Evolutionary conservation across 2,888 invertebrate genomes (phyloP).

Genomic region (Cephus nigrinus): DNA sequence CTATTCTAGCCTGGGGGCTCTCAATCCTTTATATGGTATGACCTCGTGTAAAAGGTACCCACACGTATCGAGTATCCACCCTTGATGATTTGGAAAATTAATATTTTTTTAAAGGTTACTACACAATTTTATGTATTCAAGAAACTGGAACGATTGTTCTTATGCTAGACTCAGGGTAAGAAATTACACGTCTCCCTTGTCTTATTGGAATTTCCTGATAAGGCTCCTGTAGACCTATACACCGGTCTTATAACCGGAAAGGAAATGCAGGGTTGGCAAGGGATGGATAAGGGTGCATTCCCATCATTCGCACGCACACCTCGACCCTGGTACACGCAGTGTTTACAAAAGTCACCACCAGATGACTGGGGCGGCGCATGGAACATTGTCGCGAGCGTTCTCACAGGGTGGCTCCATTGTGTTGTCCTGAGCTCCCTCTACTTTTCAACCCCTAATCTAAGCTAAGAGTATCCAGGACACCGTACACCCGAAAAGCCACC

Average conservation of each 20-base stretch:
- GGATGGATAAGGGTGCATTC: conserved; percentile 19
- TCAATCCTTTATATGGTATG: background rate
- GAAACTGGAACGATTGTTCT: background rate
- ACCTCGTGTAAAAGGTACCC: background rate
- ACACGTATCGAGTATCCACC: background rate
- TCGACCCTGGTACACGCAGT: conserved; percentile 29
- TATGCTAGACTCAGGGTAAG: background rate
- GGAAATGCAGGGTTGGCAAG: background rate
- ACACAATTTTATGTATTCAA: background rate
- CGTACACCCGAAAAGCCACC: conserved; percentile 22
- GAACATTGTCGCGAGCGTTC: conserved; percentile 45
- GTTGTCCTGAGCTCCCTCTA: conserved; percentile 30
- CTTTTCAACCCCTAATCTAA: conserved; percentile 36
- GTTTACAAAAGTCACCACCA: conserved; percentile 65
- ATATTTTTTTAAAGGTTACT: background rate
- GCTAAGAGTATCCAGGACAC: conserved; percentile 30
- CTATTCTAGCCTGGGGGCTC: background rate
- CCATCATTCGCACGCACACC: conserved; percentile 32
- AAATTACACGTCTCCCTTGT: background rate
- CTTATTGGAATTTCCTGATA: background rate
- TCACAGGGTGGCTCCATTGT: conserved; percentile 53
- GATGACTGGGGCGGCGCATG: conserved; percentile 57
- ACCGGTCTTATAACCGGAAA: background rate
- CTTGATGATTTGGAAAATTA: background rate
- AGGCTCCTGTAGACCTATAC: background rate